Base-by-base conservation (phyloP, 2,113 vertebrate species). In the Oryzias melastigma region DNA sequence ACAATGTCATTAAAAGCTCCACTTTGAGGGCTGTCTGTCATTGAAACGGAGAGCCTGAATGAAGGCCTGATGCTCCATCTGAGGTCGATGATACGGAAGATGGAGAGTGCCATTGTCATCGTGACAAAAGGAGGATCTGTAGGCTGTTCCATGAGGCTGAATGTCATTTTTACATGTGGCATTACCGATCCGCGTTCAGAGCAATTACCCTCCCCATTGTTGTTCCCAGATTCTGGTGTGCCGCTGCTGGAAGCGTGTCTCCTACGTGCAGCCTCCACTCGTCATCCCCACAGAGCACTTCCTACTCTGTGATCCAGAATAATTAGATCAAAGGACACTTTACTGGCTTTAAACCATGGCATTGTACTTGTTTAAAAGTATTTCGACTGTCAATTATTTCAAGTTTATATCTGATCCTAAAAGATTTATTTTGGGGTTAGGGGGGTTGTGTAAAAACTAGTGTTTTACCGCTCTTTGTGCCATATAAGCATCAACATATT, bases 101-200 rank as follows among this genome's bases (percentile, higher is more conserved):
- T 49, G 58, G 61, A 55, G 18, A 57, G 56, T 44, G 55, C 65
- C 61, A 68, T 81, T 81, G 73, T 79, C 58, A 46, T 17, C 1
- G 7, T 55, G 15, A 72, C 68, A 70, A 75, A 65, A 63, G 47
- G 45, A 53, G 51, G 18, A 62, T 60, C 62, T 53, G n/a, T 16
- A 14, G 45, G 53, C 46, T 29, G 27, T 40, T 60, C 35, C 40
- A 19, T 54, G 45, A 4, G 8, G 17, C 51, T 52, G 67, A 64
- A 65, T 68, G 35, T 54, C 14, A 45, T 43, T 64, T 60, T 62
- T 17, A 73, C 49, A 73, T 61, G 58, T 49, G 44, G 40, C 47
- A 55, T 75, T 56, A 27, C 7, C 7, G 15, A 17, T 17, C 14
- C 16, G 4, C 7, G 43, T 17, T 17, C 14, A 5, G 43, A 10